Conservation (phyloP, 2,888 invertebrate species). For the Seira sanloemensis region DNA sequence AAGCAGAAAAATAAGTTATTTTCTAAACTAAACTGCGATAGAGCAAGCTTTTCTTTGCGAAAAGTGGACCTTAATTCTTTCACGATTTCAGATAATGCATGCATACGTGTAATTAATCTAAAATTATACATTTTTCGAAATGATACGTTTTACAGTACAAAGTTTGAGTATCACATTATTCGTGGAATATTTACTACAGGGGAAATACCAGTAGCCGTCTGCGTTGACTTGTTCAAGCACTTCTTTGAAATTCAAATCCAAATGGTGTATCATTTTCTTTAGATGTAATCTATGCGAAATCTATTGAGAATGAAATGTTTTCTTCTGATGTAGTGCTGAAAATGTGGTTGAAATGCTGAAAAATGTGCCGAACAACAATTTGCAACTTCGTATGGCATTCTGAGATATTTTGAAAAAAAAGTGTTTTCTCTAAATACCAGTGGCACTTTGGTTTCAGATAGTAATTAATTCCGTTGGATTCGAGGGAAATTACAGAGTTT, state of each 20-base stretch:
- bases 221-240: constrained; percentile 16
- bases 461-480: constrained; percentile 24
- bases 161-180: too few species aligned
- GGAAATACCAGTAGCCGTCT: neutral
- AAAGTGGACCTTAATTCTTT: constrained; percentile 8
- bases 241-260: neutral
- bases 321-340: too few species aligned
- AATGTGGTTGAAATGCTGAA: too few species aligned
- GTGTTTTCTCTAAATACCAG: constrained; percentile 28
- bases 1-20: constrained; percentile 5
- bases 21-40: neutral
- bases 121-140: constrained; percentile 55
- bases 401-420: neutral
- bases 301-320: too few species aligned
- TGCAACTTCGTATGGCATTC: neutral
- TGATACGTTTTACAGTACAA: constrained; percentile 40
- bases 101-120: constrained; percentile 50
- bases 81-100: constrained; percentile 33
- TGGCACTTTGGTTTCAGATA: constrained; percentile 28
- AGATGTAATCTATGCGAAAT: constrained; percentile 20
- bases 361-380: neutral
- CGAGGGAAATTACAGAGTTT: constrained; percentile 31
- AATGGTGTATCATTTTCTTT: constrained; percentile 8
- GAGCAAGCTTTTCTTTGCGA: neutral
- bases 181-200: too few species aligned